These are phyloP conservation scores for Ovibos moschatus DNA, from an alignment of 2,113 vertebrate species.

Conservation along the genomic window DNA sequence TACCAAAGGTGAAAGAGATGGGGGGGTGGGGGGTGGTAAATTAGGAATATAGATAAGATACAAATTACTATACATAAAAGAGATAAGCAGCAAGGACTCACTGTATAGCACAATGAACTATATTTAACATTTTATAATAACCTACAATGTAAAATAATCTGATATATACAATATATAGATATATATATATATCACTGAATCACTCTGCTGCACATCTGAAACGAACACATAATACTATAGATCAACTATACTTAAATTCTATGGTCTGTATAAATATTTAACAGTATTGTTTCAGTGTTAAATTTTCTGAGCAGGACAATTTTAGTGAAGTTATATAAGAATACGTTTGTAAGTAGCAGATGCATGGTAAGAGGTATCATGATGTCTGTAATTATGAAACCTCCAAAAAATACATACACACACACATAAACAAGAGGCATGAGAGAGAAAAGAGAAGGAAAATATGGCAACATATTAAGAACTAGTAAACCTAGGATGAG, in stretches of 20 bases:
- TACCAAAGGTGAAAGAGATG: not conserved
- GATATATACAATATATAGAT: not conserved
- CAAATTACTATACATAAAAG: not conserved
- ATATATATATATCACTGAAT: not conserved
- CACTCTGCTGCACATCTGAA: not conserved
- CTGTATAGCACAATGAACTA: not conserved
- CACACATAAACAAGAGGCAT: not conserved
- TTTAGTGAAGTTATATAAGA: not conserved
- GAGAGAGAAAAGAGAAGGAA: not conserved
- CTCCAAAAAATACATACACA: not conserved
- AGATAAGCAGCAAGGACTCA: not conserved
- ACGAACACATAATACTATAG: not conserved
- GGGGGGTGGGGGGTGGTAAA: not conserved
- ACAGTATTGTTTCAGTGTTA: not conserved
- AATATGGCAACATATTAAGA: constrained; percentile 11
- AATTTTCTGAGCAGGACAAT: not conserved
- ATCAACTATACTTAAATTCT: not conserved
- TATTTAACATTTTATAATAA: not conserved
- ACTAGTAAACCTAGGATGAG: not conserved
- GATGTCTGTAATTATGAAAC: not conserved
- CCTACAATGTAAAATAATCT: not conserved
- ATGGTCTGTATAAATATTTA: not conserved
- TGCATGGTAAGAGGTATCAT: not conserved
- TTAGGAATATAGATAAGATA: not conserved
- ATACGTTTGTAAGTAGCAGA: not conserved